Conservation (phyloP, 2,888 invertebrate species). For the Meiosimyza platycephala region DNA sequence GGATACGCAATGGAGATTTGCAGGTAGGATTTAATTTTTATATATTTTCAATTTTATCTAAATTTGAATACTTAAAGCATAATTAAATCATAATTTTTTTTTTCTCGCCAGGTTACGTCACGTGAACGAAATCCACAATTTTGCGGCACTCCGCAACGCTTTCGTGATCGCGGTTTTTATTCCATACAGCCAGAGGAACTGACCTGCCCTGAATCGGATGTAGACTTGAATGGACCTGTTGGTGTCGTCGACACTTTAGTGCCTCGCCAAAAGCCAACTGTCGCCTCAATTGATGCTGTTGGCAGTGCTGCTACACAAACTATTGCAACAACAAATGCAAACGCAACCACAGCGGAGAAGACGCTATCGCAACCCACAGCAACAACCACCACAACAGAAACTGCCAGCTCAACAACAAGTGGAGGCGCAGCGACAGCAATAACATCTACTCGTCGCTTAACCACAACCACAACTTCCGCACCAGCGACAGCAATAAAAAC, state of each 20-base stretch:
- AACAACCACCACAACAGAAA: slow-evolving; percentile 57
- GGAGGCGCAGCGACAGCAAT: slow-evolving; percentile 33
- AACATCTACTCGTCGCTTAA: slow-evolving; percentile 27
- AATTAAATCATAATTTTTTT: not conserved
- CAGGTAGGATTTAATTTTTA: slow-evolving; percentile 71
- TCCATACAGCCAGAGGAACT: slow-evolving; percentile 85
- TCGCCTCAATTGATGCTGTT: slow-evolving; percentile 57
- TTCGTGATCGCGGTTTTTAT: slow-evolving; percentile 86
- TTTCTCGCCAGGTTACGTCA: slow-evolving; percentile 74
- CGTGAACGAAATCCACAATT: slow-evolving; percentile 93
- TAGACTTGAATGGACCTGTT: slow-evolving; percentile 67
- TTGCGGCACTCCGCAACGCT: slow-evolving; percentile 84
- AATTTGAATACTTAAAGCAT: not conserved
- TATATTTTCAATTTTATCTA: not conserved
- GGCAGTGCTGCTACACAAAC: slow-evolving; percentile 42
- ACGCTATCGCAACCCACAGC: slow-evolving; percentile 52
- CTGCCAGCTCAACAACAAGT: slow-evolving; percentile 55
- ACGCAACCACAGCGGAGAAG: slow-evolving; percentile 36
- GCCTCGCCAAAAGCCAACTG: slow-evolving; percentile 63
- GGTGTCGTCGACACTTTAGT: slow-evolving; percentile 66
- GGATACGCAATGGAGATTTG: slow-evolving; percentile 87
- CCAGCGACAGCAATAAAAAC: slow-evolving; percentile 39
- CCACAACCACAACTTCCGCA: slow-evolving; percentile 38
- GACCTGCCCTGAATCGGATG: slow-evolving; percentile 71
- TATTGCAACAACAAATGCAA: slow-evolving; percentile 37